Conservation (phyloP, 1,140 invertebrate species). For the Drosophila equinoxialis region DNA sequence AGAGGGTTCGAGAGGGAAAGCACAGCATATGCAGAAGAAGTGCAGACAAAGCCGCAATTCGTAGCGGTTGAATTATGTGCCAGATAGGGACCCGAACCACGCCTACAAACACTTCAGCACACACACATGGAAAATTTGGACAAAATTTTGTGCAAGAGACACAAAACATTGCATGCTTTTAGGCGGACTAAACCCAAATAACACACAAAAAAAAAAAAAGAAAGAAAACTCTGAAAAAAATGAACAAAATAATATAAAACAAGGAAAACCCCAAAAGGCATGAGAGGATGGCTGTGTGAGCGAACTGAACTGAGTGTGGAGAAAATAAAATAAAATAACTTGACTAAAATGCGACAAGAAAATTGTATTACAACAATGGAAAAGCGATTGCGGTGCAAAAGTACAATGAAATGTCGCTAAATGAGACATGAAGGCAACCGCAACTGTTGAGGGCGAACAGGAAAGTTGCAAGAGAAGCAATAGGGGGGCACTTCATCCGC, state of each 20-base stretch:
- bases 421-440: constrained; percentile 78
- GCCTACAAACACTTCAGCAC: constrained; percentile 50
- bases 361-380: constrained; percentile 79
- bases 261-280: constrained; percentile 58
- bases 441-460: constrained; percentile 27
- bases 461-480: neutral
- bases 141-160: constrained; percentile 68
- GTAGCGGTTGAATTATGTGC: constrained; percentile 65
- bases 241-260: constrained; percentile 19
- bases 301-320: neutral
- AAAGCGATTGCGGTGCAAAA: constrained; percentile 77
- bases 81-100: constrained; percentile 29
- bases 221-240: constrained; percentile 35
- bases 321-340: constrained; percentile 67
- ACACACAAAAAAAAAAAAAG: constrained; percentile 41
- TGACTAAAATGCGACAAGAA: constrained; percentile 78
- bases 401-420: constrained; percentile 81
- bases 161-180: constrained; percentile 71
- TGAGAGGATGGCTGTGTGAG: constrained; percentile 25
- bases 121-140: constrained; percentile 57
- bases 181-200: constrained; percentile 46
- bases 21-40: constrained; percentile 52
- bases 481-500: neutral
- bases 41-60: constrained; percentile 74
- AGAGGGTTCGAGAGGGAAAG: constrained; percentile 7